Conservation (phyloP, 1,140 invertebrate genomes). For the Gonatopus flavifemur region DNA sequence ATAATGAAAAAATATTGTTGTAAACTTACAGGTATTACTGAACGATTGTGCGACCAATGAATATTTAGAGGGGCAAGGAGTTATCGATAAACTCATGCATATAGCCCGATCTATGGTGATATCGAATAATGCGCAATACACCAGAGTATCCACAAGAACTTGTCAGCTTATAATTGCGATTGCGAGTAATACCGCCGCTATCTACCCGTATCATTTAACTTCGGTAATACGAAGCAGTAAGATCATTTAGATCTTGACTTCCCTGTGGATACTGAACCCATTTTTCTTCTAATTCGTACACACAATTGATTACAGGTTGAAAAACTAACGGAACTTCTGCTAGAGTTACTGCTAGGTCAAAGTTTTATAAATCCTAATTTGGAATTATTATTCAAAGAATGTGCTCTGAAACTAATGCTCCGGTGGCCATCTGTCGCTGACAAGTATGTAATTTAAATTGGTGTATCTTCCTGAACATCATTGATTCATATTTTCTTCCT, state of each 20-base stretch:
- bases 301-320: constrained; percentile 44
- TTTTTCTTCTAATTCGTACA: neutral
- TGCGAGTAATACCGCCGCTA: constrained; percentile 48
- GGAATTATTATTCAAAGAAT: constrained; percentile 51
- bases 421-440: constrained; percentile 53
- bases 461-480: neutral
- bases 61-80: constrained; percentile 48
- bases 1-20: neutral
- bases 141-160: constrained; percentile 50
- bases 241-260: neutral
- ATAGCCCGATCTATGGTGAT: constrained; percentile 53
- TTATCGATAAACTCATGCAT: constrained; percentile 53
- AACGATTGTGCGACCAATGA: constrained; percentile 52
- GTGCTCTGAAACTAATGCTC: constrained; percentile 52
- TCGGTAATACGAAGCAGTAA: constrained; percentile 31
- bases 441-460: constrained; percentile 31
- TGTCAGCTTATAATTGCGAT: constrained; percentile 55
- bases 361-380: constrained; percentile 53
- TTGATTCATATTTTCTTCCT: neutral
- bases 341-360: constrained; percentile 50
- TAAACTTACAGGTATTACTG: constrained; percentile 44
- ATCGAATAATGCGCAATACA: constrained; percentile 55
- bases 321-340: constrained; percentile 49
- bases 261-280: neutral
- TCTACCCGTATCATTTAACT: constrained; percentile 52